Conservation (phyloP, 2,888 invertebrate genomes). For the Ornithoptera alexandrae region DNA sequence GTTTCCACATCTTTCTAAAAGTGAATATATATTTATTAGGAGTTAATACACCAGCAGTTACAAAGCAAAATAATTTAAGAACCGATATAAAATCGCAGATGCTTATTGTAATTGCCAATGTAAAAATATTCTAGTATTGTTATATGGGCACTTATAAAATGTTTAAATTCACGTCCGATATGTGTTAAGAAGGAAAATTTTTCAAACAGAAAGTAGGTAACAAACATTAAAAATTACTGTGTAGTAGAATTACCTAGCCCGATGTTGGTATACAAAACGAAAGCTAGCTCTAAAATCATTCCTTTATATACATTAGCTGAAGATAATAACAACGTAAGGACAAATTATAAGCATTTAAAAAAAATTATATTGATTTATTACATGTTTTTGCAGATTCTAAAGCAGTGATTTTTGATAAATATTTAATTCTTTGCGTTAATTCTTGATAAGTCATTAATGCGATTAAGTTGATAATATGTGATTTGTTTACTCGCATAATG, state of each 20-base stretch:
- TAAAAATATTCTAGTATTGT: too few species aligned
- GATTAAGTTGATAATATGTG: not conserved
- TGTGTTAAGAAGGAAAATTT: too few species aligned
- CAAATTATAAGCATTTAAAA: not conserved
- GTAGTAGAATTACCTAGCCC: not conserved
- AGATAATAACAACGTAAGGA: not conserved
- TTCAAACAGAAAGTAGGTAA: not conserved
- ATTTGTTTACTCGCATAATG: not conserved
- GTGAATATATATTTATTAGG: not conserved
- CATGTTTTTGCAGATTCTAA: conserved; percentile 2
- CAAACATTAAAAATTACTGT: not conserved
- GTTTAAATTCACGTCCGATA: too few species aligned
- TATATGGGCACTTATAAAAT: too few species aligned
- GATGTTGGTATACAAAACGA: not conserved
- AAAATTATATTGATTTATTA: not conserved
- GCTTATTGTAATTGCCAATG: too few species aligned
- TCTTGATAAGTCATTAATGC: conserved; percentile 9
- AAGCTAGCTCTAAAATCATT: not conserved
- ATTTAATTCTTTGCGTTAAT: not conserved
- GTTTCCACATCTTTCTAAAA: conserved; percentile 54
- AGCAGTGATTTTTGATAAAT: conserved; percentile 20
- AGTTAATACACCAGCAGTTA: not conserved
- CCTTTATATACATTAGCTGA: not conserved
- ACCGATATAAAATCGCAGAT: not conserved
- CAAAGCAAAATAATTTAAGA: not conserved